Conservation (phyloP, 2,797 vertebrate genomes). For the Parauchenoglanis punctatus region DNA sequence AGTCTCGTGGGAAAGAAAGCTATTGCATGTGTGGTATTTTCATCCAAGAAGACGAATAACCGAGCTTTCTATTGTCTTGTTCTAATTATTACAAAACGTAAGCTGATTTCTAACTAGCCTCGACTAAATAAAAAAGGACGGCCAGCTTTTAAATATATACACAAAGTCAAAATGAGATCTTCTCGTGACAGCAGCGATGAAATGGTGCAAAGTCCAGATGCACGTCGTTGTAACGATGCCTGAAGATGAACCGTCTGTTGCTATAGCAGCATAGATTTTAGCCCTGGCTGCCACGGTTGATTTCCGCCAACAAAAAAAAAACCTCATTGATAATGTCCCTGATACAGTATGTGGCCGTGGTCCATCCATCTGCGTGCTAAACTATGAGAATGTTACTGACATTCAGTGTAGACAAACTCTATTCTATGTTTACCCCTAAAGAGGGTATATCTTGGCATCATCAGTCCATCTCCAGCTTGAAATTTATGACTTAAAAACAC, state of each 20-base stretch:
- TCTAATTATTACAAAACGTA: constrained; percentile 17
- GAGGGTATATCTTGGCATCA: constrained; percentile 2
- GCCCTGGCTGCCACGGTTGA: constrained; percentile 61
- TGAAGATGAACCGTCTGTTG: constrained; percentile 61
- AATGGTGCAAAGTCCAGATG: constrained; percentile 54
- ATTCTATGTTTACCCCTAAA: not conserved
- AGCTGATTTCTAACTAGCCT: not conserved
- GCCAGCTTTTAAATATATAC: constrained; percentile 27
- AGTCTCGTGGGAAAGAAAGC: not conserved
- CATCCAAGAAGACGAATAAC: not conserved
- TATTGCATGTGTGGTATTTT: constrained; percentile 22
- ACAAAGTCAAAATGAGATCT: constrained; percentile 15
- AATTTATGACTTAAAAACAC: constrained; percentile 7
- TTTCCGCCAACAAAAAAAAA: constrained; percentile 43
- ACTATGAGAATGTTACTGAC: not conserved
- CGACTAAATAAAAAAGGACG: constrained; percentile 1
- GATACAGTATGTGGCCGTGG: not conserved
- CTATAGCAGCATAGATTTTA: constrained; percentile 71
- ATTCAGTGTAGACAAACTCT: not conserved
- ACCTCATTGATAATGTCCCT: constrained; percentile 22
- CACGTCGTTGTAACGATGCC: constrained; percentile 49
- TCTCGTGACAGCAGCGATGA: constrained; percentile 29
- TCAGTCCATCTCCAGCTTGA: not conserved
- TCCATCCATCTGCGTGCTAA: not conserved
- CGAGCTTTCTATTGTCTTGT: not conserved